Evolutionary conservation across 2,113 vertebrate species (phyloP), one percentile per base, ranked within the genome.

Genomic region (Poecile atricapillus): DNA sequence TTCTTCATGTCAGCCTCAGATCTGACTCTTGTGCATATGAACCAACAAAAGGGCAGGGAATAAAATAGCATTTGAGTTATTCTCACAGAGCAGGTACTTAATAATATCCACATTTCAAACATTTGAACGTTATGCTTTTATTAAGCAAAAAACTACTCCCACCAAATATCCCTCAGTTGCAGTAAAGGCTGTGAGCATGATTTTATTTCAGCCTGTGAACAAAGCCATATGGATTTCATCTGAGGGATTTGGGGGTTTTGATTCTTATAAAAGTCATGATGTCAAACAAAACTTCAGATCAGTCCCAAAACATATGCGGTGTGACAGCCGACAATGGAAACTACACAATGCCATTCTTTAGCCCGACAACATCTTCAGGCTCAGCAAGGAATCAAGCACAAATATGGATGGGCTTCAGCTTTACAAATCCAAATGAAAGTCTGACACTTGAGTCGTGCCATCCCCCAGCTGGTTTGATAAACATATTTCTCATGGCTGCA

Each of bases 191-290:
- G 93, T 80, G 91, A 96, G 95, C 88, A 94, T 81, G 89, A 93
- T 95, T 97, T 96, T 96, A 85, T 93, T 95, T 95, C 91, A 96
- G 95, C 83, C 93, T 95, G 87, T 95, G 94, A 96, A 96, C 94
- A 96, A 96, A 96, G 90, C 95, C 97, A 97, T 97, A 97, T 97
- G 97, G 96, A 96, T 96, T 96, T 96, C 95, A 95, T 97, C 96
- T 91, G 74, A 91, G 90, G 87, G 89, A 94, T 96, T 96, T 96
- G 90, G 95, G 91, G 83, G 85, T 73, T 95, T 95, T 96, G 91
- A 93, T 97, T 95, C 94, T 95, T 97, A 93, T 95, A 95, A 85
- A 95, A 96, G 90, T 91, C 90, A 70, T 92, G 94, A 95, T 97
- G 94, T 97, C 96, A 95, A 95, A 96, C 94, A 95, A 95, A 97